These are phyloP conservation scores for Eucriotettix oculatus DNA, from an alignment of 2,888 invertebrate species.

Conservation along the genomic window DNA sequence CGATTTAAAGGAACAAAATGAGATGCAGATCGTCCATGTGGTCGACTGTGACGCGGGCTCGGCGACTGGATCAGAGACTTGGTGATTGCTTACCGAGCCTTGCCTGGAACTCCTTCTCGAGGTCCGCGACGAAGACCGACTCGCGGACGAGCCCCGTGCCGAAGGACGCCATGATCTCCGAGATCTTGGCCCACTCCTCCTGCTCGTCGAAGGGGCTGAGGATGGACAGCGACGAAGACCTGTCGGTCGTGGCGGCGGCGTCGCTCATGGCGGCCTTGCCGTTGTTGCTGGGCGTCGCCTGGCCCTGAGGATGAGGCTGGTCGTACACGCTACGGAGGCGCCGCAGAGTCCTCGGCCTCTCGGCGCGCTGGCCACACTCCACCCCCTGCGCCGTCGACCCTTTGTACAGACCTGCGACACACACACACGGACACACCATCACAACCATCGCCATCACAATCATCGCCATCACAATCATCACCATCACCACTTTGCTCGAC, in stretches of 20 bases:
- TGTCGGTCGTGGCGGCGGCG: conserved; percentile 2
- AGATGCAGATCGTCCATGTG: too few species aligned
- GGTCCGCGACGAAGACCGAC: conserved; percentile 59
- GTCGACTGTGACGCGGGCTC: too few species aligned
- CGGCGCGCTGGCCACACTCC: conserved; percentile 28
- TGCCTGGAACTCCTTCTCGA: conserved; percentile 63
- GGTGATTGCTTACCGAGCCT: conserved; percentile 33
- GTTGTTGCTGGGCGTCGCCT: conserved; percentile 1
- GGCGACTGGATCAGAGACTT: neutral
- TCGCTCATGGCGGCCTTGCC: conserved; percentile 24
- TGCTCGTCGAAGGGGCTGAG: conserved; percentile 84
- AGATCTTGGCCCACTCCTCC: conserved; percentile 93
- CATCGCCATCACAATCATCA: too few species aligned
- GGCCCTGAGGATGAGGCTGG: conserved; percentile 21
- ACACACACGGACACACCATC: neutral
- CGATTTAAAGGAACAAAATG: too few species aligned
- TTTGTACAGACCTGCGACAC: conserved; percentile 57
- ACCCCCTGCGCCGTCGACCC: conserved; percentile 45
- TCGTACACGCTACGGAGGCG: conserved; percentile 60
- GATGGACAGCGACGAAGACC: conserved; percentile 31
- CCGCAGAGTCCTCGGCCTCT: conserved; percentile 57
- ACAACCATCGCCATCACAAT: too few species aligned
- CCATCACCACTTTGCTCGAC: too few species aligned
- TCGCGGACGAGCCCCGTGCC: conserved; percentile 67
- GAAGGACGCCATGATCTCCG: conserved; percentile 88